Conservation (phyloP, 2,888 invertebrate species). For the Melieria omissa region DNA sequence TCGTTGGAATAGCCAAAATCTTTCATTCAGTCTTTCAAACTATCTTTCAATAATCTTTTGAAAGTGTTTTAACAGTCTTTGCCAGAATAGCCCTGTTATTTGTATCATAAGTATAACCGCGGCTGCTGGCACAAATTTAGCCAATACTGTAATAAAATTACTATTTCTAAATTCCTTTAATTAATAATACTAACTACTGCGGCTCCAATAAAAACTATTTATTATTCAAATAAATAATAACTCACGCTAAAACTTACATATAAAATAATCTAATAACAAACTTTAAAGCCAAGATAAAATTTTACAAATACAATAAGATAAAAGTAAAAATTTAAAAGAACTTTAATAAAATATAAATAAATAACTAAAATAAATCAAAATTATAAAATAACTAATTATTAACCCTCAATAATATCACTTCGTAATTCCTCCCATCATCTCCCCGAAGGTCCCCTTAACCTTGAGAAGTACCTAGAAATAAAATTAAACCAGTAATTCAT, state of each 20-base stretch:
- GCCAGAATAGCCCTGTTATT: no score
- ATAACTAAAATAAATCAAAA: background rate
- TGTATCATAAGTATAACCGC: slow-evolving; percentile 75
- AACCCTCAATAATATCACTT: slow-evolving; percentile 15
- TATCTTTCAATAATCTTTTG: no score
- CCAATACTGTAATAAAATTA: slow-evolving; percentile 71
- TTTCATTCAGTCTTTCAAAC: no score
- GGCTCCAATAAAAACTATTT: slow-evolving; percentile 56
- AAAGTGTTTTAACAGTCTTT: no score
- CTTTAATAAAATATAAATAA: slow-evolving; percentile 25
- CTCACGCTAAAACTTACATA: slow-evolving; percentile 70
- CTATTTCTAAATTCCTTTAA: slow-evolving; percentile 74
- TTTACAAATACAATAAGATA: slow-evolving; percentile 52
- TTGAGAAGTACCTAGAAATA: background rate
- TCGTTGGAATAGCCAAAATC: no score
- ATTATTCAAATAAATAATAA: slow-evolving; percentile 67
- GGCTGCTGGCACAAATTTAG: slow-evolving; percentile 74
- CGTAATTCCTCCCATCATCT: background rate
- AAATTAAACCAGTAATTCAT: background rate
- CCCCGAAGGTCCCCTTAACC: no score
- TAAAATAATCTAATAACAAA: slow-evolving; percentile 69
- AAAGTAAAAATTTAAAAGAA: slow-evolving; percentile 5
- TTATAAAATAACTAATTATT: slow-evolving; percentile 1
- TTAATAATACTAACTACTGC: slow-evolving; percentile 70
- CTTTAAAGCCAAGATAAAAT: no score